phyloP scores from a whole-genome alignment of 2,888 invertebrate species.

The Luperina nickerlii region DNA sequence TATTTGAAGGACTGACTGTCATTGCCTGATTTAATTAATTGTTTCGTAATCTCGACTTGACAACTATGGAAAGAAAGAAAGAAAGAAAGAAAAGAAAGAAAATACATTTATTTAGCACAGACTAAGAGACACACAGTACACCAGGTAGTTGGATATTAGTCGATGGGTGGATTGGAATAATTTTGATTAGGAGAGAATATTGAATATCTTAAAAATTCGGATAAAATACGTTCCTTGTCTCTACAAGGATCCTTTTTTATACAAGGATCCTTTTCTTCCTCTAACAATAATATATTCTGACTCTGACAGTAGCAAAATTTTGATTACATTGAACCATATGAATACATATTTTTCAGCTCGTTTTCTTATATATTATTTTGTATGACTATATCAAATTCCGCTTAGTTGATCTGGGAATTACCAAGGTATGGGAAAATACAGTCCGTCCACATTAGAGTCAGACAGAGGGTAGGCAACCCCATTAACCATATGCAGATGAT shows the following conservation, averaged over 20 bases:
- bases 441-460: neutral
- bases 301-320: neutral
- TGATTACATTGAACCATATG: neutral
- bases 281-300: neutral
- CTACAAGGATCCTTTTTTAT: no score
- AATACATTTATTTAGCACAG: no score
- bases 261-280: no score
- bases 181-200: neutral
- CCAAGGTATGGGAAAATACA: constrained; percentile 9
- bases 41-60: constrained; percentile 17
- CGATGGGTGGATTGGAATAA: neutral
- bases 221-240: no score
- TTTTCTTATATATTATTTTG: neutral
- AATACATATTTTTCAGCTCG: neutral
- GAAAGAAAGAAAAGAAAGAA: no score
- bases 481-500: constrained; percentile 6
- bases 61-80: no score
- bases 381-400: constrained; percentile 11
- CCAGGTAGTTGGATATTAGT: no score
- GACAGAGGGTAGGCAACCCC: constrained; percentile 5
- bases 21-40: constrained; percentile 39
- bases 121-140: no score
- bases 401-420: constrained; percentile 4
- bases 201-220: neutral
- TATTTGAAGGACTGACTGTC: neutral